Base-by-base conservation (phyloP, 2,113 vertebrate species). In the Passer montanus region DNA sequence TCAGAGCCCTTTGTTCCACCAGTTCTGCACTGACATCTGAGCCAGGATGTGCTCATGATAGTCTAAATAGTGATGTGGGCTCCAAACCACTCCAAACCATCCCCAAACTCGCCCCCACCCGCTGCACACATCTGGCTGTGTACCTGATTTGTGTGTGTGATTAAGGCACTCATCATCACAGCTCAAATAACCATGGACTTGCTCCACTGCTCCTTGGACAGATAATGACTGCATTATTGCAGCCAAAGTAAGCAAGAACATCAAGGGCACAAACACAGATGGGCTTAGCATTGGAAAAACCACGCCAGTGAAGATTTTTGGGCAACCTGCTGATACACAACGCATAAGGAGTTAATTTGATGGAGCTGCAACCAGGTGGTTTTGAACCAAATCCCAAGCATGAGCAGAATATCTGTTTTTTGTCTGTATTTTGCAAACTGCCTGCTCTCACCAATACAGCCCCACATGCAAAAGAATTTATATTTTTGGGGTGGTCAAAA, bases 1-100 rank as follows among this genome's bases (percentile, higher is more conserved):
- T 92, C 77, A 58, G 92, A 79, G 77, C 69, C 44, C 67, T 95
- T 96, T 95, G 92, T 91, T 96, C 94, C 88, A 77, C 49, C 76
- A 91, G 22, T 26, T 69, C 63, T 91, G 52, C 37, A 33, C 22
- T 46, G 87, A 89, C 35, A 76, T 70, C 66, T 68, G 85, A 95
- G 90, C 58, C 93, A 94, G 92, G 93, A 91, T 62, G 66, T 68
- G 70, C 56, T 91, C 55, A 53, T 1, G 4, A 80, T 28, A 56
- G 78, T 31, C 77, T 92, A 82, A 94, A 79, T 11, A 78, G 81
- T 77, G 83, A 83, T 63, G 58, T 66, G 86, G 90, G 64, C 79
- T 93, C 70, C 69, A 55, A 93, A 94, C 28, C 81, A 84, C 79
- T 93, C 70, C 69, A 55, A 93, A 94, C 28, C 81, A 84, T 39